Base-by-base conservation (phyloP, 30 jellyfish, hydroid and myxozoan genomes). In the Morbakka virulenta region DNA sequence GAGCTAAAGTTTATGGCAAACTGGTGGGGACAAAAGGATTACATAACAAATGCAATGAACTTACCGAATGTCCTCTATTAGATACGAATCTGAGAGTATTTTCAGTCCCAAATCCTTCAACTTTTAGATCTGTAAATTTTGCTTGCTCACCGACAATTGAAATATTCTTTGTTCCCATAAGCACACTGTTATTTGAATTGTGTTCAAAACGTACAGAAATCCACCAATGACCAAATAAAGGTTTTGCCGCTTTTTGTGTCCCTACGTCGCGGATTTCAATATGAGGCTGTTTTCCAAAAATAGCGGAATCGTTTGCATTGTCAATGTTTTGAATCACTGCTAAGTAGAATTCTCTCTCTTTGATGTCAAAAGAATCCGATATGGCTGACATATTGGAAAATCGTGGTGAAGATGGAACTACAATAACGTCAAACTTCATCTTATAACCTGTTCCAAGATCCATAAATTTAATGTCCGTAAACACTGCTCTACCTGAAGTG, bases 191-290 rank as follows among this genome's bases (percentile, higher is more conserved):
- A 12, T 79, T 73, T 0, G 87, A 65, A 41, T 76, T 72, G 53
- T 50, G 51, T 28, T 52, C 28, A 0, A 88, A 41, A 35, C 77
- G 33, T 2, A 68, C 97, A 1, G 90, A 77, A 3, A 88, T 80
- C 32, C 73, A 48, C 96, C 96, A 87, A 35, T 31, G 48, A 25
- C 64, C 32, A 64, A 65, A 70, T 29, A 87, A 61, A 13, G 97
- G 94, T 22, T 65, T 67, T 6, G 94, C 94, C 2, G 94, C 96
- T 17, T 30, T 50, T 6, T 67, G 53, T 21, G 97, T 88, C 41
- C 97, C 97, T 20, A 80, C 70, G 32, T 80, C 97, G 50, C 89
- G 73, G 12, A 88, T 83, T 51, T 88, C 97, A 9, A 88, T 62
- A 47, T 29, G 69, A 9, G 97, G 97, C 61, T 88, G 97, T 47